Percentiles rank a stretch among this genome's conserved stretches.
Conservation (phyloP, 2,888 invertebrate species). For the Agrochola macilenta region DNA sequence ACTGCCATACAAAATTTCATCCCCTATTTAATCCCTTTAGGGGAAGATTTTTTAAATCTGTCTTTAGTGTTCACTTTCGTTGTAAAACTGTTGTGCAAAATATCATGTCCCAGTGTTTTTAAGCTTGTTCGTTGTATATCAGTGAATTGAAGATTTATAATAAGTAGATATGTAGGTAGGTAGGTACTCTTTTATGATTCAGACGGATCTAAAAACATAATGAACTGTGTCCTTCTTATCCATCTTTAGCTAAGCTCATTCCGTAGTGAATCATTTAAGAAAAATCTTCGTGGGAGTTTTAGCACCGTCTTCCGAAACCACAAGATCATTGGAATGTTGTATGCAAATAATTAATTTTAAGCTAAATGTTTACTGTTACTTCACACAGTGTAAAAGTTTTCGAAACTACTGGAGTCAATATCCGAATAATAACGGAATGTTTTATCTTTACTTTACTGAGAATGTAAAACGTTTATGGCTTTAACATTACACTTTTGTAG, state of each 20-base stretch:
- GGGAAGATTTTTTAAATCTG: background rate
- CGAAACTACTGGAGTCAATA: slow-evolving; percentile 29
- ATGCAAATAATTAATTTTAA: slow-evolving; percentile 42
- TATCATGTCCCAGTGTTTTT: background rate
- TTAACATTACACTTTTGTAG: background rate
- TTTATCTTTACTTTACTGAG: slow-evolving; percentile 3
- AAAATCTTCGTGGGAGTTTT: slow-evolving; percentile 57
- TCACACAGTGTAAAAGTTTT: slow-evolving; percentile 30
- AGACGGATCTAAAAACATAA: slow-evolving; percentile 38
- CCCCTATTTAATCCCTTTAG: background rate
- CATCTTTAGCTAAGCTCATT: slow-evolving; percentile 39
- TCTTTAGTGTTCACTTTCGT: background rate
- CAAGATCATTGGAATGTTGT: slow-evolving; percentile 47
- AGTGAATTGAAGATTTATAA: background rate
- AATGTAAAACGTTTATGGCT: slow-evolving; percentile 24
- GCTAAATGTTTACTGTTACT: slow-evolving; percentile 30
- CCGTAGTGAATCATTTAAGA: slow-evolving; percentile 57
- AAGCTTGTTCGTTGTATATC: background rate
- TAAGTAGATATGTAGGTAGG: background rate
- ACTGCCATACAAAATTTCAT: background rate
- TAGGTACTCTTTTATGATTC: slow-evolving; percentile 15
- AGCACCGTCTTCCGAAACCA: slow-evolving; percentile 53
- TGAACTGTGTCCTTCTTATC: slow-evolving; percentile 39
- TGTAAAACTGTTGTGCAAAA: background rate
- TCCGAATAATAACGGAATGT: slow-evolving; percentile 34